These are phyloP conservation scores for Sphaerophoria taeniata DNA, from an alignment of 2,888 invertebrate genomes.

Conservation along the genomic window DNA sequence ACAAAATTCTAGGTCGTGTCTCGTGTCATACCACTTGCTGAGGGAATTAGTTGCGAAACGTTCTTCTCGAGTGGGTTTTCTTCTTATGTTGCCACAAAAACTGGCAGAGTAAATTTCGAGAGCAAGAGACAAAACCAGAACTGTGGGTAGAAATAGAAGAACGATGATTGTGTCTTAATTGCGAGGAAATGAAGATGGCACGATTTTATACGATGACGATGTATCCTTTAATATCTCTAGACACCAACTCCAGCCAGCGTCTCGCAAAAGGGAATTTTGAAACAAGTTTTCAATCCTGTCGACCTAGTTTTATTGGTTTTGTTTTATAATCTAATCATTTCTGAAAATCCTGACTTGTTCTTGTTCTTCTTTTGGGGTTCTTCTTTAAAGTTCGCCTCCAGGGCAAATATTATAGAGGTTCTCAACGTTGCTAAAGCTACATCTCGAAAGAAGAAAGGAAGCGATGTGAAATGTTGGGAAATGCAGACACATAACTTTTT, in stretches of 20 bases:
- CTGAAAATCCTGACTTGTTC: conserved; percentile 11
- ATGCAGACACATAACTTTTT: conserved; percentile 5
- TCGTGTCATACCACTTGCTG: conserved; percentile 8
- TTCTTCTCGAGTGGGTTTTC: not conserved
- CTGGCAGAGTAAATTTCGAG: not conserved
- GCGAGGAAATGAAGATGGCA: conserved; percentile 40
- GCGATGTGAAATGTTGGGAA: conserved; percentile 1
- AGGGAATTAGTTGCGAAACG: conserved; percentile 33
- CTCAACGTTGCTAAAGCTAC: not conserved
- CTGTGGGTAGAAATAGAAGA: conserved; percentile 14
- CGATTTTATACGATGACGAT: conserved; percentile 17
- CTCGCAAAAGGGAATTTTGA: too few species aligned
- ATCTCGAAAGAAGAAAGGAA: not conserved
- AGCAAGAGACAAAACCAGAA: not conserved
- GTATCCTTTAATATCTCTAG: conserved; percentile 13
- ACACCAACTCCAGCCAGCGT: not conserved
- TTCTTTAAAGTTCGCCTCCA: not conserved
- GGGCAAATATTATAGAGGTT: not conserved
- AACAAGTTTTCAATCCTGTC: conserved; percentile 10
- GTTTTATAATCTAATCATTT: conserved; percentile 66
- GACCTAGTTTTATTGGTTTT: conserved; percentile 61
- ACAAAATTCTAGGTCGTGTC: conserved; percentile 11
- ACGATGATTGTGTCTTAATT: conserved; percentile 55
- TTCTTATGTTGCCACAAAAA: not conserved
- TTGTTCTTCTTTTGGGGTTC: not conserved